A percentile compares a stretch with the other conserved stretches of the same genome.
phyloP scores from a whole-genome alignment of 2,113 vertebrate genomes.

The Acanthisitta chloris region DNA sequence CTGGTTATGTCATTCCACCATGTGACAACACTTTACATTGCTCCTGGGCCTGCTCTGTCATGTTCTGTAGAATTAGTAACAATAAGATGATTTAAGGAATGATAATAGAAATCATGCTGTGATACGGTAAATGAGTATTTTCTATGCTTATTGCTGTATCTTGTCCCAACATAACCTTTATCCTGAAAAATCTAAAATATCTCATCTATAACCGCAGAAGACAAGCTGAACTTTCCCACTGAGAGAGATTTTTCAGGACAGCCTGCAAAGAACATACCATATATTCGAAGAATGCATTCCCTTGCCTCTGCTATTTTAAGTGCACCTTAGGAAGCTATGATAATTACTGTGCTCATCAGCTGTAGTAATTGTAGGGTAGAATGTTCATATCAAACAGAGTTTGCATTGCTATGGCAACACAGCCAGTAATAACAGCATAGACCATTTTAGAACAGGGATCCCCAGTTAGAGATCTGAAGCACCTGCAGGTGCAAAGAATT shows the following conservation, averaged over 20 bases:
- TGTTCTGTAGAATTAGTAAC: not conserved
- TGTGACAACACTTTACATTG: not conserved
- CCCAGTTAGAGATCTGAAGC: slow-evolving; percentile 44
- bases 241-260: slow-evolving; percentile 19
- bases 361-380: slow-evolving; percentile 65
- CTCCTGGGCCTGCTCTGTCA: not conserved
- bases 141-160: not conserved
- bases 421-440: slow-evolving; percentile 41
- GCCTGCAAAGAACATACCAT: not conserved
- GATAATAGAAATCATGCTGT: not conserved
- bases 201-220: not conserved
- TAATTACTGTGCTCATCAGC: slow-evolving; percentile 69
- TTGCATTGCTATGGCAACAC: slow-evolving; percentile 60
- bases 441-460: slow-evolving; percentile 49
- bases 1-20: not conserved
- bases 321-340: slow-evolving; percentile 61
- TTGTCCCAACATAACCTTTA: slow-evolving; percentile 14
- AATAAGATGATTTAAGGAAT: not conserved
- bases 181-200: not conserved
- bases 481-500: slow-evolving; percentile 53
- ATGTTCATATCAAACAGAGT: slow-evolving; percentile 55
- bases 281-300: slow-evolving; percentile 35
- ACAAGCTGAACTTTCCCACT: slow-evolving; percentile 33
- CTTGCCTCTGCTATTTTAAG: slow-evolving; percentile 65
- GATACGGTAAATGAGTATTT: not conserved